A percentile compares a stretch with the other conserved stretches of the same genome.
These are phyloP conservation scores for Urophycis tenuis DNA, from an alignment of 2,797 vertebrate genomes.

Conservation along the genomic window DNA sequence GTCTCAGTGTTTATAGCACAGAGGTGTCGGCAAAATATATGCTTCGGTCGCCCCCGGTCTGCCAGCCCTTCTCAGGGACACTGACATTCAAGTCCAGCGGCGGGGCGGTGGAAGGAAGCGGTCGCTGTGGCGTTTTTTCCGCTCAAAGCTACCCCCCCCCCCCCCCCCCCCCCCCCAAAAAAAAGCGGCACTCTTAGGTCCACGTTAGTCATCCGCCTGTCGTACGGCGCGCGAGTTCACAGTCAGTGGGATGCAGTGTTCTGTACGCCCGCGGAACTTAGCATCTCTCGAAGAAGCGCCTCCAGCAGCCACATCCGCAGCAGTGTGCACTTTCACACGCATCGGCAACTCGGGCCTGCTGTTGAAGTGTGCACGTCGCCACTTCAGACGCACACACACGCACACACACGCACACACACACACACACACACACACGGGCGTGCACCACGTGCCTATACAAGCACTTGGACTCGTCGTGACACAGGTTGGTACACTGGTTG, in stretches of 20 bases:
- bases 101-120: not conserved
- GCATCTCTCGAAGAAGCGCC: not conserved
- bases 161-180: no score
- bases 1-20: not conserved
- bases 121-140: not conserved
- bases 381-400: slow-evolving; percentile 4
- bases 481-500: slow-evolving; percentile 35
- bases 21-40: not conserved
- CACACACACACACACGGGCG: slow-evolving; percentile 30
- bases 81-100: not conserved
- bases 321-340: not conserved
- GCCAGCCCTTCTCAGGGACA: not conserved
- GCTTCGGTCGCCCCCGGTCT: not conserved
- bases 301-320: not conserved
- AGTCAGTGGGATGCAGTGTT: not conserved
- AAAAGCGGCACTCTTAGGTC: not conserved
- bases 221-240: not conserved
- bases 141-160: not conserved
- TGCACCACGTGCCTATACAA: slow-evolving; percentile 2
- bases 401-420: slow-evolving; percentile 14
- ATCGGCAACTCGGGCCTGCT: not conserved
- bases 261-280: not conserved
- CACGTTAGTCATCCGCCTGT: not conserved
- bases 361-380: not conserved
- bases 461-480: not conserved